phyloP scores from a whole-genome alignment of 2,888 invertebrate species.

The Acanthococcus lagerstroemiae region DNA sequence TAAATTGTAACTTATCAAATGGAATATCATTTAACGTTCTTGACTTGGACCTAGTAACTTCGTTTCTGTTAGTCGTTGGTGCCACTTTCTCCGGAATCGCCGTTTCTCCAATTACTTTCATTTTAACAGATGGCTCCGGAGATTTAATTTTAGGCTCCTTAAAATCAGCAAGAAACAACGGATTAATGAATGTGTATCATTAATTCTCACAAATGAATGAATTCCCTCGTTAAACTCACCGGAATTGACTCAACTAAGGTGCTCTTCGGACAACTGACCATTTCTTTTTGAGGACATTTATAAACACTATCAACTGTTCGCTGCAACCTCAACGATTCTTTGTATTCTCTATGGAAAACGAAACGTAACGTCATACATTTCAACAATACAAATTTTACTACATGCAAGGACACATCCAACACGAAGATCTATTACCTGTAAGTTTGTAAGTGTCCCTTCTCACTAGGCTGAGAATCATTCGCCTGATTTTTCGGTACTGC shows the following conservation, averaged over 20 bases:
- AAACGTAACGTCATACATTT: constrained; percentile 17
- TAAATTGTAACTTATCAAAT: constrained; percentile 70
- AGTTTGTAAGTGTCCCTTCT: constrained; percentile 31
- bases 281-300: constrained; percentile 19
- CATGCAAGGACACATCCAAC: background rate
- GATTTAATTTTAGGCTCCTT: constrained; percentile 37
- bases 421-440: constrained; percentile 28
- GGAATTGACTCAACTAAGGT: background rate
- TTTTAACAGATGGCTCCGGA: constrained; percentile 2
- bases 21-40: constrained; percentile 7
- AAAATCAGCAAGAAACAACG: background rate
- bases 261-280: background rate
- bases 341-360: constrained; percentile 78
- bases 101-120: constrained; percentile 4
- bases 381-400: background rate
- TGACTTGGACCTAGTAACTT: background rate
- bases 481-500: background rate
- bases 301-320: constrained; percentile 53
- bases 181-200: background rate
- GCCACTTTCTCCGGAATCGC: too few relatives aligned
- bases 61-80: too few relatives aligned
- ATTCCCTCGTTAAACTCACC: background rate
- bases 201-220: background rate
- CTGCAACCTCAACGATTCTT: constrained; percentile 78
- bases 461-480: constrained; percentile 18